Percentiles rank a stretch among this genome's conserved stretches.
These are phyloP conservation scores for Hestina assimilis DNA, from an alignment of 1,140 invertebrate genomes.

Conservation along the genomic window DNA sequence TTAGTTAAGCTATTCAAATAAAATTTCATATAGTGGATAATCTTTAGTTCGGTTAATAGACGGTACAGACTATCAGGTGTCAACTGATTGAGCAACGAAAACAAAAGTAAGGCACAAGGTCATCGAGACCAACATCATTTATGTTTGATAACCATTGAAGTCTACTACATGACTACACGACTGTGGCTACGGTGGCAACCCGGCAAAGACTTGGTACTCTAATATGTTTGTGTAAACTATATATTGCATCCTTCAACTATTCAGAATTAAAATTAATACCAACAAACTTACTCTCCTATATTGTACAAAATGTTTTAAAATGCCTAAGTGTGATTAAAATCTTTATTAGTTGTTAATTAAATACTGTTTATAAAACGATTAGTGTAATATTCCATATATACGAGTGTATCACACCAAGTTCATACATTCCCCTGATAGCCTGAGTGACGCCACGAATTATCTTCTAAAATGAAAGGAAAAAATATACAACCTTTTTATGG, in stretches of 20 bases:
- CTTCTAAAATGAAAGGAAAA: conserved; percentile 48
- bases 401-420: conserved; percentile 9
- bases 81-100: conserved; percentile 61
- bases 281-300: conserved; percentile 22
- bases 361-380: conserved; percentile 18
- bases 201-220: conserved; percentile 11
- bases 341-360: conserved; percentile 14
- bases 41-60: conserved; percentile 1
- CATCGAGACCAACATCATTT: conserved; percentile 37
- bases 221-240: conserved; percentile 8
- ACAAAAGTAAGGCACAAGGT: conserved; percentile 70
- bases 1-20: no score
- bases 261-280: conserved; percentile 13
- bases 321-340: conserved; percentile 18
- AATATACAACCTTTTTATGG: conserved; percentile 61
- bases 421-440: conserved; percentile 44
- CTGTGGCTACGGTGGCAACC: neutral
- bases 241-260: conserved; percentile 7
- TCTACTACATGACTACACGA: conserved; percentile 9
- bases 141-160: conserved; percentile 26
- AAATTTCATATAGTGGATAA: conserved; percentile 17
- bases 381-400: conserved; percentile 10
- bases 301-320: conserved; percentile 27
- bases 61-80: conserved; percentile 56
- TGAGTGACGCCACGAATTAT: conserved; percentile 47